Conservation (phyloP, 2,113 vertebrate genomes). For the Ochotona curzoniae region DNA sequence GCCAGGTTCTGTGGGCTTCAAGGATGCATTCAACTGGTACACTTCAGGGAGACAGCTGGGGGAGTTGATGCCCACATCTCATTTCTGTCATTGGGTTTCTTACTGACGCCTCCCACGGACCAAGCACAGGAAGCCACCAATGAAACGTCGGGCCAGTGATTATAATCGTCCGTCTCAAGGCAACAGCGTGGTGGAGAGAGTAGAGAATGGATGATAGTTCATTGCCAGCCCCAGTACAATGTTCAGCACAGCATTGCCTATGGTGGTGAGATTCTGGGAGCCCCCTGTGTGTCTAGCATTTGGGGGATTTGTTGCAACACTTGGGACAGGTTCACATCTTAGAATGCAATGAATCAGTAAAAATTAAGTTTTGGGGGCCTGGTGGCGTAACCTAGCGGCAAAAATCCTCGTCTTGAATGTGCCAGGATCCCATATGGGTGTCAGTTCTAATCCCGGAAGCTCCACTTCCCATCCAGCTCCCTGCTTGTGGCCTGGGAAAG, state of each 20-base stretch:
- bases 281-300: not conserved
- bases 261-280: not conserved
- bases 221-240: rapidly evolving
- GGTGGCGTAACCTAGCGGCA: too few relatives aligned
- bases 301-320: not conserved
- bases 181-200: not conserved
- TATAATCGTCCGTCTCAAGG: not conserved
- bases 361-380: not conserved
- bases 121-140: not conserved
- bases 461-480: too few relatives aligned
- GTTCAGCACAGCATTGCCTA: not conserved
- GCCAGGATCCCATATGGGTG: too few relatives aligned
- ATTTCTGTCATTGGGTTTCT: not conserved
- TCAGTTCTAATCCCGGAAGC: too few relatives aligned
- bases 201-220: not conserved
- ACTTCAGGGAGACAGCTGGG: not conserved
- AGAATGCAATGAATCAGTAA: not conserved
- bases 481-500: too few relatives aligned
- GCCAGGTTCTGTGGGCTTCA: not conserved
- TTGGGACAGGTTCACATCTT: not conserved
- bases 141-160: not conserved
- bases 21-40: not conserved
- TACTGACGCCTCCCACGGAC: not conserved
- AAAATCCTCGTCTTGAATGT: too few relatives aligned
- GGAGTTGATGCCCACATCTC: not conserved